A percentile compares a stretch with the other conserved stretches of the same genome.
phyloP scores from a whole-genome alignment of 2,113 vertebrate genomes.

The Stigmatopora nigra region DNA sequence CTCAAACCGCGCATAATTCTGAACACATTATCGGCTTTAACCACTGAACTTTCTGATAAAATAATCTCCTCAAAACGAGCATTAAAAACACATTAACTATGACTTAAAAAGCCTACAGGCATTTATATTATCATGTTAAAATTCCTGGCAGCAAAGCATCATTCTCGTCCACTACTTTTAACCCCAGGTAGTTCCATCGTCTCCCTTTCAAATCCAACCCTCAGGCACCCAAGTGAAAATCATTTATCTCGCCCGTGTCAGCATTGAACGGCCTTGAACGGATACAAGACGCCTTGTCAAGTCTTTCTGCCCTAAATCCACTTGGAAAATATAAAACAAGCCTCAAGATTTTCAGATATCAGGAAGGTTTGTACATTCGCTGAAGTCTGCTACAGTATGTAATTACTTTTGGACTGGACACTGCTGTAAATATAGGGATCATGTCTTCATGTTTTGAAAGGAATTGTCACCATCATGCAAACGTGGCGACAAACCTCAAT shows the following conservation, averaged over 20 bases:
- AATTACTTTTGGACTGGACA: not conserved
- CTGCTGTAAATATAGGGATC: not conserved
- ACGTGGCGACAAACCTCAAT: not conserved
- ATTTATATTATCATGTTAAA: constrained; percentile 6
- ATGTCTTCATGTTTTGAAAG: not conserved
- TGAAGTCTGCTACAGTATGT: not conserved
- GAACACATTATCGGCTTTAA: not conserved
- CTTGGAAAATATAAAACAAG: constrained; percentile 15
- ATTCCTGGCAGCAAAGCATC: not conserved
- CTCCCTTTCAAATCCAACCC: constrained; percentile 10
- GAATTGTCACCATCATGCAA: not conserved
- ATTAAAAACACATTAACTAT: not conserved
- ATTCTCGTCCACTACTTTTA: not conserved
- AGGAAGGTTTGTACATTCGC: constrained; percentile 3
- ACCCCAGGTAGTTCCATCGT: constrained; percentile 16
- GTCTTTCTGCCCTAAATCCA: constrained; percentile 14
- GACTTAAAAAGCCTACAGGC: not conserved
- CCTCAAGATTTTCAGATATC: constrained; percentile 22
- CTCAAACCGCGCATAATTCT: not conserved
- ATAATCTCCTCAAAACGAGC: not conserved
- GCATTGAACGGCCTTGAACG: constrained; percentile 2
- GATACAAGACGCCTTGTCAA: constrained; percentile 19
- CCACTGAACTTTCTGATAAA: not conserved
- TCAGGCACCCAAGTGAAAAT: constrained; percentile 7
- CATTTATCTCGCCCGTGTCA: constrained; percentile 21